Percentiles rank a stretch among this genome's conserved stretches.
These are phyloP conservation scores for Meloidogyne chitwoodi DNA, from an alignment of 1,140 invertebrate genomes.

Conservation along the genomic window DNA sequence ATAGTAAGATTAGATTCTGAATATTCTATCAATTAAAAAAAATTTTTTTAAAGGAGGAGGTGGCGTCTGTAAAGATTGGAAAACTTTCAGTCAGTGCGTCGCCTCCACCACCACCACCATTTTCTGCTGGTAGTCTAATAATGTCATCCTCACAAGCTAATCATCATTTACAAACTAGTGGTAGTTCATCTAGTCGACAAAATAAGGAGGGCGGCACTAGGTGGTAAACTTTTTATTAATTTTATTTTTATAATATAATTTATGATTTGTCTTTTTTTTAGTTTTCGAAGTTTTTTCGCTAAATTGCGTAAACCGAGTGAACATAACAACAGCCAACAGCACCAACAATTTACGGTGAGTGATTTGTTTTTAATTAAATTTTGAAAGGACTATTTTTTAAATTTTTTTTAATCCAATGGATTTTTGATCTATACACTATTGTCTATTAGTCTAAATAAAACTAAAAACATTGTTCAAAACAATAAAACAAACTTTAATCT, in stretches of 20 bases:
- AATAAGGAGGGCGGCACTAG: conserved; percentile 5
- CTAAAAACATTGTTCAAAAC: too few relatives aligned
- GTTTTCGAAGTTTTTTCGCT: conserved; percentile 42
- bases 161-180: background rate
- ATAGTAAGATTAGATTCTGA: too few relatives aligned
- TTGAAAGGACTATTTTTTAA: background rate
- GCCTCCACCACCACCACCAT: background rate
- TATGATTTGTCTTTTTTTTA: background rate
- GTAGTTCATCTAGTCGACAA: background rate
- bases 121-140: background rate
- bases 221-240: background rate
- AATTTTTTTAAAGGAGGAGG: conserved; percentile 28
- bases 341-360: background rate
- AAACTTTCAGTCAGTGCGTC: conserved; percentile 21
- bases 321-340: conserved; percentile 19
- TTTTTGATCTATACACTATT: too few relatives aligned
- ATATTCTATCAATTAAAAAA: too few relatives aligned
- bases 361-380: background rate
- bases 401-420: too few relatives aligned
- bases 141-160: conserved; percentile 11
- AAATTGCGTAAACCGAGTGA: conserved; percentile 49
- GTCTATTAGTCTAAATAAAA: too few relatives aligned
- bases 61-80: conserved; percentile 32
- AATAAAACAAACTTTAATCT: too few relatives aligned
- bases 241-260: too few relatives aligned